phyloP scores from a whole-genome alignment of 1,140 invertebrate species.

The Antheraea pernyi region DNA sequence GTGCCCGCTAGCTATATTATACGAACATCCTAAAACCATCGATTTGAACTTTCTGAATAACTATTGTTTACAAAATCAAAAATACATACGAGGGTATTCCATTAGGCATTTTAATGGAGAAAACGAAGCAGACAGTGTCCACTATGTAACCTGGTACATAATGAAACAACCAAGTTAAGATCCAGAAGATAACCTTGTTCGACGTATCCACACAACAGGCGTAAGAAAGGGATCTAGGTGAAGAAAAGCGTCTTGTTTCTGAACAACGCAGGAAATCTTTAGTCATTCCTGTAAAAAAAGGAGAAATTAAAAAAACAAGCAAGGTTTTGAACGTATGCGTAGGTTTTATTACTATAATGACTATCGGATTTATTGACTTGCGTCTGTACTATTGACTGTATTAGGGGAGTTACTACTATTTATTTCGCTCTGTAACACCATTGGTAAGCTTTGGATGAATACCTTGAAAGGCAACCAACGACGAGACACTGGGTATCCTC shows the following conservation, averaged over 20 bases:
- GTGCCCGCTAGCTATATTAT: too few relatives aligned
- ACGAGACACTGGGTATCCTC: too few relatives aligned
- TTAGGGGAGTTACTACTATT: too few relatives aligned
- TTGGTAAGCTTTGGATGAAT: too few relatives aligned
- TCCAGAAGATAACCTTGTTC: conserved; percentile 12
- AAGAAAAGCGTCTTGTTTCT: background rate
- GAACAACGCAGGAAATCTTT: background rate
- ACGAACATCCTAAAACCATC: too few relatives aligned
- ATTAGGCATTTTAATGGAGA: conserved; percentile 21
- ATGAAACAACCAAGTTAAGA: conserved; percentile 38
- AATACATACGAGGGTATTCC: conserved; percentile 22
- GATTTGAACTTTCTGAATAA: too few relatives aligned
- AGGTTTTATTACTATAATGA: too few relatives aligned
- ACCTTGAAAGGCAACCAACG: too few relatives aligned
- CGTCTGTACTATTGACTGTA: too few relatives aligned
- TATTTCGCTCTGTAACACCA: too few relatives aligned
- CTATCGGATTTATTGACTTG: too few relatives aligned
- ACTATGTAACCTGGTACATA: conserved; percentile 39
- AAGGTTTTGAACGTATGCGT: background rate
- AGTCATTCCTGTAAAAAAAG: background rate
- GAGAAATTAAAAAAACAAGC: conserved; percentile 23
- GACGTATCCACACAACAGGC: background rate
- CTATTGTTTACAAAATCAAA: too few relatives aligned
- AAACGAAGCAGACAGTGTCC: conserved; percentile 19
- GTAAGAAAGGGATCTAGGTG: conserved; percentile 30